Conservation (phyloP, 2,888 invertebrate genomes). For the Tanypteryx hageni region DNA sequence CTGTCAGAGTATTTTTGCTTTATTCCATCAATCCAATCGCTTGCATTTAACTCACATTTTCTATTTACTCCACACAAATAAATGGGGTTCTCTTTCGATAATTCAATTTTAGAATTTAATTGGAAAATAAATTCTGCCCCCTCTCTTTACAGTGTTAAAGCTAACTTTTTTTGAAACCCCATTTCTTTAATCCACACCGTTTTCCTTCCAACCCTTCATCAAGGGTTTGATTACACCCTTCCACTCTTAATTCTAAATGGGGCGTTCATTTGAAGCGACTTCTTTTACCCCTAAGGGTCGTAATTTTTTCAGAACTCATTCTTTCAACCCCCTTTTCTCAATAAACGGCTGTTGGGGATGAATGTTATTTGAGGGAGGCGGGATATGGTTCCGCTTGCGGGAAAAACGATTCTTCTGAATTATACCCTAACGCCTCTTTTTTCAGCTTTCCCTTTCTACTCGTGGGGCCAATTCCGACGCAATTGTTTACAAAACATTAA, state of each 20-base stretch:
- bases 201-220: neutral
- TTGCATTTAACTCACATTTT: too few species aligned
- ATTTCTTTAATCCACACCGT: neutral
- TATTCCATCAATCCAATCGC: too few species aligned
- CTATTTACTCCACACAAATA: too few species aligned
- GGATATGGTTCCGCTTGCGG: neutral
- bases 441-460: neutral
- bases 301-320: slow-evolving; percentile 58
- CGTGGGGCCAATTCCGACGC: slow-evolving; percentile 28
- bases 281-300: slow-evolving; percentile 51
- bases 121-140: neutral
- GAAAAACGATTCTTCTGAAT: neutral
- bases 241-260: slow-evolving; percentile 48
- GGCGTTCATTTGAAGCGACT: slow-evolving; percentile 29
- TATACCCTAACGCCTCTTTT: slow-evolving; percentile 2
- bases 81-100: neutral
- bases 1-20: too few species aligned
- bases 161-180: neutral
- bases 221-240: slow-evolving; percentile 51
- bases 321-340: slow-evolving; percentile 25
- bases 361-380: neutral
- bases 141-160: neutral
- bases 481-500: slow-evolving; percentile 63
- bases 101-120: neutral
- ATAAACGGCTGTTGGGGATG: neutral